Evolutionary conservation across 2,113 vertebrate genomes (phyloP), one percentile per base, ranked within the genome.

Genomic region (Scomber japonicus): DNA sequence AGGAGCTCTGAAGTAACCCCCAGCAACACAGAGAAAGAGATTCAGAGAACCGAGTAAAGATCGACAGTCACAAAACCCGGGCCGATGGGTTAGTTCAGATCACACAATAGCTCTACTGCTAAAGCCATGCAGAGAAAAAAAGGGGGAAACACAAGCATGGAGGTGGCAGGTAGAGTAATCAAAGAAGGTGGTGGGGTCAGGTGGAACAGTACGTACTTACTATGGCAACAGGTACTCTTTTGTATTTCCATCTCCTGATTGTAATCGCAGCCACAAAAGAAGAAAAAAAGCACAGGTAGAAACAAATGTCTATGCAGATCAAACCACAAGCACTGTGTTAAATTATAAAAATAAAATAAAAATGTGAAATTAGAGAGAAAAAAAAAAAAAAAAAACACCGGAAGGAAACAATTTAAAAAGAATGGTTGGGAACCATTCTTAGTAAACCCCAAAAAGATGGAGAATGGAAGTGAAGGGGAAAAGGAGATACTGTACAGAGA

Each of bases 161-260:
- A 94, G 94, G 92, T 84, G 77, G 54, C 89, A 92, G 82, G 88
- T 68, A 1, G 3, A 94, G 93, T 86, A 83, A 80, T 83, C 89
- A 89, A 91, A 91, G 91, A 80, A 71, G 89, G 81, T 94, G 93
- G 94, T 91, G 76, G 89, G 85, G 94, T 30, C 90, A 94, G 93
- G 81, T 91, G 92, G 91, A 93, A 94, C 94, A 91, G 95, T 98
- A 98, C 98, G 93, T 99, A 99, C 98, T 99, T 98, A 99, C 98
- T 99, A 99, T 95, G 98, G 97, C 90, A 98, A 97, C 96, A 99
- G 98, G 98, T 97, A 98, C 95, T 99, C 98, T 98, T 96, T 99
- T 96, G 97, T 94, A 96, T 97, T 97, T 97, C 98, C 97, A 94
- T 96, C 97, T 98, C 97, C 98, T 97, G 98, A 96, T 95, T 96